Conservation (phyloP, 2,888 invertebrate genomes). For the Ichneumon xanthorius region DNA sequence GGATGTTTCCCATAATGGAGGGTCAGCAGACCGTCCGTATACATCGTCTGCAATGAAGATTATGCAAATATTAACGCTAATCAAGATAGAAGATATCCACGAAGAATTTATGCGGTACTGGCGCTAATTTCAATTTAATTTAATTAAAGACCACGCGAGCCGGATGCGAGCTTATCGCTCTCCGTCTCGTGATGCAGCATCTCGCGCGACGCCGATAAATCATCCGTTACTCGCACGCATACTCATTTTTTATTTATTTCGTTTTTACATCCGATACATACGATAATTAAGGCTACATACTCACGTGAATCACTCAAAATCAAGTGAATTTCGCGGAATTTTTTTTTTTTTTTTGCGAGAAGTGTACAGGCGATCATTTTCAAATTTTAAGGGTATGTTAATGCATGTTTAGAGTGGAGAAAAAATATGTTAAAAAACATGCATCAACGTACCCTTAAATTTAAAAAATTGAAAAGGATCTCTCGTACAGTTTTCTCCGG, state of each 20-base stretch:
- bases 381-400: neutral
- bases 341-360: no score
- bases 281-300: neutral
- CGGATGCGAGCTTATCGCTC: neutral
- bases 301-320: neutral
- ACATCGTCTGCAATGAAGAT: conserved; percentile 84
- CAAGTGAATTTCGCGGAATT: no score
- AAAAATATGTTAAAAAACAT: neutral
- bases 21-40: conserved; percentile 90
- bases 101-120: neutral
- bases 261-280: neutral
- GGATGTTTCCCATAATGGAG: conserved; percentile 97
- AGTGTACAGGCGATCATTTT: no score
- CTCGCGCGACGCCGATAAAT: neutral
- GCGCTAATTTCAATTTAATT: conserved; percentile 3
- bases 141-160: neutral
- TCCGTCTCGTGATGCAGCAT: neutral
- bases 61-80: conserved; percentile 33
- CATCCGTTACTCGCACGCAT: neutral
- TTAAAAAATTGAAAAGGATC: neutral
- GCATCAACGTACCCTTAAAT: neutral
- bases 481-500: neutral
- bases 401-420: neutral
- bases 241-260: neutral
- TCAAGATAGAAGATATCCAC: conserved; percentile 6